Base-by-base conservation (phyloP, 2,888 invertebrate species). In the Acheta domesticus region DNA sequence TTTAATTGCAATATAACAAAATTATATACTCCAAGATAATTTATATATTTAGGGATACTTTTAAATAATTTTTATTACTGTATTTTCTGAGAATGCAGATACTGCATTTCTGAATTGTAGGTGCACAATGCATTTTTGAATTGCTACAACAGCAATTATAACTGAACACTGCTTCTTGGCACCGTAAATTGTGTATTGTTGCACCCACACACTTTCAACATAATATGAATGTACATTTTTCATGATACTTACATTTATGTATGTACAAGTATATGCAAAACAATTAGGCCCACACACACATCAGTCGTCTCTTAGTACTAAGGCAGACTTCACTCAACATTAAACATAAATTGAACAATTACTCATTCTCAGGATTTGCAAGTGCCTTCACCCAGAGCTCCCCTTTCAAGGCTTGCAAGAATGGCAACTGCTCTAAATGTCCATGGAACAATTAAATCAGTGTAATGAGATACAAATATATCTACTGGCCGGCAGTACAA, bases 251-350 rank as follows among this genome's bases (percentile, higher is more conserved):
- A 80, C 80, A 80, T 77, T 77, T 81, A 80, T 78, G 73, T 79
- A 80, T 79, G 78, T 81, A 80, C 19, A 76, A 20, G 20, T 76
- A 76, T 79, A 81, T 81, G 80, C 79, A 81, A 81, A 81, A 81
- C 81, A 80, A 80, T 81, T 81, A 81, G 81, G 81, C 81, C 81
- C 81, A 81, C 76, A 80, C 80, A 81, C 80, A 80, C 81, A 76
- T 78, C 79, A 80, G 77, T 75, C 77, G 77, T 78, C 80, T 79
- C 77, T 78, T 79, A 79, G 74, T 79, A 79, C 81, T 81, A 82
- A 82, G 82, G 82, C 80, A 80, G 79, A 78, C 82, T 81, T 82
- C 79, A 80, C 79, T 80, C 82, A 81, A 81, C 82, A 81, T 80
- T 74, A 80, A 78, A 81, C 79, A 77, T 80, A 80, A 82, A 78